Evolutionary conservation across 2,888 invertebrate species (phyloP).

Genomic region (Punctoribates punctum): DNA sequence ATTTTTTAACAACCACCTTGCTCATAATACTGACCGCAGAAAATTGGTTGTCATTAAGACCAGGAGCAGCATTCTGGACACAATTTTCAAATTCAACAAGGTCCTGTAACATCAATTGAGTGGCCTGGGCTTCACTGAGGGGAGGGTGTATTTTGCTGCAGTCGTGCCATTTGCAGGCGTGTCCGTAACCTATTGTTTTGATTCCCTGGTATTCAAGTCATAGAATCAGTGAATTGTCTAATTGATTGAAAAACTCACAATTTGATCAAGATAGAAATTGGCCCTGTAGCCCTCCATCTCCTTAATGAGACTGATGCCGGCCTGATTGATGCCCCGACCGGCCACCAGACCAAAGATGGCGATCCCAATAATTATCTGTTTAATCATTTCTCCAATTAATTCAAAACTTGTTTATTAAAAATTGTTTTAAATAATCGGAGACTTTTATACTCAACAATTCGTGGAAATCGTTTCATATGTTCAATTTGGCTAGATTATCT

Average conservation of each 20-base stretch:
- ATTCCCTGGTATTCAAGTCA: background rate
- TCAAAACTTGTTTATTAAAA: too few relatives aligned
- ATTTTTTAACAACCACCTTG: background rate
- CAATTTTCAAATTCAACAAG: background rate
- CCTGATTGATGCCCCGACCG: background rate
- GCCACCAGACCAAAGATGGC: background rate
- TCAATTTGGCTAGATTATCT: too few relatives aligned
- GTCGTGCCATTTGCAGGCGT: background rate
- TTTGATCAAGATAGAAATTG: slow-evolving; percentile 15
- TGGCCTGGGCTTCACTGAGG: background rate
- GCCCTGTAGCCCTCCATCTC: background rate
- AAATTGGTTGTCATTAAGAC: slow-evolving; percentile 23
- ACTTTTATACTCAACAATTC: too few relatives aligned
- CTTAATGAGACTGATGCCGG: background rate
- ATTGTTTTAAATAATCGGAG: too few relatives aligned
- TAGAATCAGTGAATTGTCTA: background rate
- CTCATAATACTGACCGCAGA: background rate
- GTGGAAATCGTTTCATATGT: too few relatives aligned
- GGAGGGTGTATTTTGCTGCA: background rate
- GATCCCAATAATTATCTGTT: background rate
- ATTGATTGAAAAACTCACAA: background rate
- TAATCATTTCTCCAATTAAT: background rate
- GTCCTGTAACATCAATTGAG: background rate
- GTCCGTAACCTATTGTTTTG: slow-evolving; percentile 24
- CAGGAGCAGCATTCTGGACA: background rate